Conservation (phyloP, 1,140 invertebrate species). For the Agraylea sexmaculata region DNA sequence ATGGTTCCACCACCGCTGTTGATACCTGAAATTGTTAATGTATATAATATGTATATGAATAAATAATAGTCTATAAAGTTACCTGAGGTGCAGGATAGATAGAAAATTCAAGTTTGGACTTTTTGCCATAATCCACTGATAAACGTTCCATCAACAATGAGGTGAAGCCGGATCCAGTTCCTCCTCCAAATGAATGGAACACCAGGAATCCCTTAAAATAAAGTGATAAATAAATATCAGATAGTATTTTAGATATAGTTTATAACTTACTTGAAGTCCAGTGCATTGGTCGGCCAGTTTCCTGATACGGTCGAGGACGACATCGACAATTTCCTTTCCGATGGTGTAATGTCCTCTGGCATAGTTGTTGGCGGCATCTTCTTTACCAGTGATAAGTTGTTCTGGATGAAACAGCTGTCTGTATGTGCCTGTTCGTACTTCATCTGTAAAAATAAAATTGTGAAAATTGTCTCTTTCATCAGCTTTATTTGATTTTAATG, state of each 20-base stretch:
- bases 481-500: not conserved
- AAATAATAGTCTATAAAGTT: too few species aligned
- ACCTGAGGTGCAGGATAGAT: conserved; percentile 82
- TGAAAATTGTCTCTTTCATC: conserved; percentile 9
- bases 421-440: conserved; percentile 59
- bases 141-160: conserved; percentile 71
- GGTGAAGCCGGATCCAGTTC: conserved; percentile 74
- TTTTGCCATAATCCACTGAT: conserved; percentile 70
- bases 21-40: conserved; percentile 39
- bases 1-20: conserved; percentile 76
- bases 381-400: conserved; percentile 60
- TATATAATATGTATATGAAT: not conserved
- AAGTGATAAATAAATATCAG: not conserved
- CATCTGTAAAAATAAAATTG: conserved; percentile 45
- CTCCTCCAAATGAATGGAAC: conserved; percentile 79
- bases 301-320: conserved; percentile 62
- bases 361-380: conserved; percentile 78
- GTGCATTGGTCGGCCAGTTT: conserved; percentile 69
- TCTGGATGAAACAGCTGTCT: conserved; percentile 63
- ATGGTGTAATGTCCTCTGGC: conserved; percentile 79
- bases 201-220: conserved; percentile 61
- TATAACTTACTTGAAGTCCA: conserved; percentile 55
- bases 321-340: conserved; percentile 73
- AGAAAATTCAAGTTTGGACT: conserved; percentile 72
- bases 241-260: not conserved